Evolutionary conservation across 2,113 vertebrate species (phyloP).

Genomic region (Gobius niger): DNA sequence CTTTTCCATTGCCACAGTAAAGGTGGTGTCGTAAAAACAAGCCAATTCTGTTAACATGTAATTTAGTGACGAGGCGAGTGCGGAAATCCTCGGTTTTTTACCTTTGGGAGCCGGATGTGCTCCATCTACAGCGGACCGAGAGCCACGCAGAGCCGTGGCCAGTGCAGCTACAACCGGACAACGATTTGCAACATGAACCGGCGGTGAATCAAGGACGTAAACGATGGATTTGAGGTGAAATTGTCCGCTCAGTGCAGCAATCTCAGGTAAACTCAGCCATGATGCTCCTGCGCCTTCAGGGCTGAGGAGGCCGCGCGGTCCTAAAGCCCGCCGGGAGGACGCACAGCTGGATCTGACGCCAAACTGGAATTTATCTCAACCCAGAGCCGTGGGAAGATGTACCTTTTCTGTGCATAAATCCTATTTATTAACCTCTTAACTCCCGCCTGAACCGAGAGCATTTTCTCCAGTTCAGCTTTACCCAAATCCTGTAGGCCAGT

Average conservation of each 20-base stretch:
- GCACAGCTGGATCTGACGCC: background rate
- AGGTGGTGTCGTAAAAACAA: too few species aligned
- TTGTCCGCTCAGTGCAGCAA: background rate
- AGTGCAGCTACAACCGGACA: background rate
- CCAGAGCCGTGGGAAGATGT: too few species aligned
- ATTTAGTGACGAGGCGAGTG: background rate
- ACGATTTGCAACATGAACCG: background rate
- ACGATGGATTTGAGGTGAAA: background rate
- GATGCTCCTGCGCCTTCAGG: background rate
- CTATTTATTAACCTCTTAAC: too few species aligned
- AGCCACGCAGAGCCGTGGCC: constrained; percentile 16
- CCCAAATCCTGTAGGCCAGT: too few species aligned
- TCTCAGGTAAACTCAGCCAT: constrained; percentile 50
- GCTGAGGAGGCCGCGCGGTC: constrained; percentile 56
- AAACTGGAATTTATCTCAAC: too few species aligned
- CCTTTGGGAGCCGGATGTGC: constrained; percentile 80
- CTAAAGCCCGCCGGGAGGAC: constrained; percentile 45
- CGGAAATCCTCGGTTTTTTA: constrained; percentile 64
- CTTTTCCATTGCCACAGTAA: too few species aligned
- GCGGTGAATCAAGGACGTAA: background rate
- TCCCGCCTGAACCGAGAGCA: too few species aligned
- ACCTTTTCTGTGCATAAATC: too few species aligned
- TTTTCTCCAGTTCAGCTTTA: too few species aligned
- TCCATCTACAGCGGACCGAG: constrained; percentile 65
- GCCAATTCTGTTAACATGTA: too few species aligned